Evolutionary conservation across 2,113 vertebrate species (phyloP).

Genomic region (Mustela lutreola): DNA sequence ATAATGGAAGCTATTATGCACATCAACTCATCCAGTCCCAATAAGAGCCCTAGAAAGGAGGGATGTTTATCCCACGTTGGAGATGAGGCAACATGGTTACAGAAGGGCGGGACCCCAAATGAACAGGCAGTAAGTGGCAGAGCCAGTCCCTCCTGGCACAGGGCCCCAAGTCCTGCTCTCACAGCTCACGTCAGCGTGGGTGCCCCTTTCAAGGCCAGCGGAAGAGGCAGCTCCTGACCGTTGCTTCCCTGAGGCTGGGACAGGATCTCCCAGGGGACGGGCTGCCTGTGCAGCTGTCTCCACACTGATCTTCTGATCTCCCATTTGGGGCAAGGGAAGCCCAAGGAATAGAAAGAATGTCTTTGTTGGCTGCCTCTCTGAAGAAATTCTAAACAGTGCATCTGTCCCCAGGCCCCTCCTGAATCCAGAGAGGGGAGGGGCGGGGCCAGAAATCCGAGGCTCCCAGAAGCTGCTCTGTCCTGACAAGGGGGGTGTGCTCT

Average conservation of each 20-base stretch:
- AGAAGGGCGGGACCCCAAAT: not conserved
- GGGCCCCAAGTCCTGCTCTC: not conserved
- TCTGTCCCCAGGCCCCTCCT: not conserved
- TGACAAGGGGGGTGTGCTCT: not conserved
- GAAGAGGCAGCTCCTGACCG: not conserved
- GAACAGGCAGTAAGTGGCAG: not conserved
- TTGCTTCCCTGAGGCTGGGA: not conserved
- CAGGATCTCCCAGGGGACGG: not conserved
- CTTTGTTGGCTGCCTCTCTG: not conserved
- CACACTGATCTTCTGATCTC: not conserved
- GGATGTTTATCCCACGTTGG: rapidly evolving
- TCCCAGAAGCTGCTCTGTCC: not conserved
- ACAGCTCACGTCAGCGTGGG: rapidly evolving
- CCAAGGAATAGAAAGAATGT: not conserved
- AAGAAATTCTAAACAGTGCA: conserved; percentile 8
- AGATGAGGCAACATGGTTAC: not conserved
- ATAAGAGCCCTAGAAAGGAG: too few relatives aligned
- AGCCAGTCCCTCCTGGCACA: too few relatives aligned
- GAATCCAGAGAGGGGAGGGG: not conserved
- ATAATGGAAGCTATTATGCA: not conserved
- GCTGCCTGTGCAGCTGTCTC: conserved; percentile 35
- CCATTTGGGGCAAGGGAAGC: conserved; percentile 21
- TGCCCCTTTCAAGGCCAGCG: not conserved
- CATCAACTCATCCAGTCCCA: not conserved
- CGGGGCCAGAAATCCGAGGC: rapidly evolving